A percentile compares a stretch with the other conserved stretches of the same genome.
Conservation (phyloP, 1,140 invertebrate species). For the Delia radicum region DNA sequence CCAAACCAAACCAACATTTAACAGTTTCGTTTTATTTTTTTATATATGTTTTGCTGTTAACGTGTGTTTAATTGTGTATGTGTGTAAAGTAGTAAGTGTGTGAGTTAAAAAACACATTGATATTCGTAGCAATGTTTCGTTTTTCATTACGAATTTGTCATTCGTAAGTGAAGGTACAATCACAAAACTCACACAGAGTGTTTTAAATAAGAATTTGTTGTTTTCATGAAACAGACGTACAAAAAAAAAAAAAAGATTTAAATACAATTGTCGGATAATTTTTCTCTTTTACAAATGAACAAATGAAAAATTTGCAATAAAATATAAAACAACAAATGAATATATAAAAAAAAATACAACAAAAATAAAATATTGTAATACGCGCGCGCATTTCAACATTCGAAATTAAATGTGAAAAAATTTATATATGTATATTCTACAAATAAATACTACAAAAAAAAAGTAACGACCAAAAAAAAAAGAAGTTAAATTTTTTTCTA, state of each 20-base stretch:
- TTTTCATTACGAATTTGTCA: conserved; percentile 55
- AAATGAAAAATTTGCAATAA: neutral
- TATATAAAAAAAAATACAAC: too few relatives aligned
- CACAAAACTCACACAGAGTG: conserved; percentile 1
- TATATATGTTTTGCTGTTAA: neutral
- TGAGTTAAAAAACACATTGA: conserved; percentile 18
- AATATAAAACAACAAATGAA: neutral
- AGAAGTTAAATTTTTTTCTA: neutral
- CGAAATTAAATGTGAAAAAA: neutral
- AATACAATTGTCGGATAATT: neutral
- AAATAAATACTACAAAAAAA: neutral
- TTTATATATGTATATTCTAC: neutral
- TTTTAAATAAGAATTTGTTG: neutral
- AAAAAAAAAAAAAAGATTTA: too few relatives aligned
- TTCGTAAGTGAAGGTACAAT: conserved; percentile 54
- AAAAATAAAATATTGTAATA: neutral
- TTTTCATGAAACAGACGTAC: neutral
- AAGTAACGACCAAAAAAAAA: neutral
- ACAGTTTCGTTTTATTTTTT: neutral
- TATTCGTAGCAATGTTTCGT: conserved; percentile 24
- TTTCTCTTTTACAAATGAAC: too few relatives aligned
- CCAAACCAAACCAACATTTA: neutral
- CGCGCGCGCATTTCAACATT: neutral
- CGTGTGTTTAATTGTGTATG: conserved; percentile 7
- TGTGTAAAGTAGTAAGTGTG: neutral